Evolutionary conservation across 1,140 invertebrate genomes (phyloP).

Genomic region (Trichonephila clavipes): DNA sequence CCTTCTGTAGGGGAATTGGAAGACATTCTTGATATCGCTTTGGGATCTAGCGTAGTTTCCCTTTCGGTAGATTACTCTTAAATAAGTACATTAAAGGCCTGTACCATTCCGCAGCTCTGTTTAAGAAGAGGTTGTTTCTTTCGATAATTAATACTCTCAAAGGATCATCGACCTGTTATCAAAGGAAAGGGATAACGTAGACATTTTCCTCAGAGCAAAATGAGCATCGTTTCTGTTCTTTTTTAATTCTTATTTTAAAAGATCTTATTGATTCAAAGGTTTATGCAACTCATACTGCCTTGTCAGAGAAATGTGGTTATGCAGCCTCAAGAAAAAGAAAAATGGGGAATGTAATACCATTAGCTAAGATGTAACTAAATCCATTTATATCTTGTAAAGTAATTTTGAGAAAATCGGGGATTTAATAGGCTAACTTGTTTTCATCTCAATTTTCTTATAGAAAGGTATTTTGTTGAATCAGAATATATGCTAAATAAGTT

Average conservation of each 20-base stretch:
- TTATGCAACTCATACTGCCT: neutral
- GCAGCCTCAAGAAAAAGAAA: no score
- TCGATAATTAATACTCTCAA: slow-evolving; percentile 54
- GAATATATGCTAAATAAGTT: neutral
- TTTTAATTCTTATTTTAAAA: neutral
- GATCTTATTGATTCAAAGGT: neutral
- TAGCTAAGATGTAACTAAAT: slow-evolving; percentile 7
- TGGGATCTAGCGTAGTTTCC: neutral
- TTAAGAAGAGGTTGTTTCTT: slow-evolving; percentile 21
- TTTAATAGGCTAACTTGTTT: neutral
- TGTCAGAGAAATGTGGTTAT: neutral
- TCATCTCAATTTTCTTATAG: neutral
- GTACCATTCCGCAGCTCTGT: neutral
- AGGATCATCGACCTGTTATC: slow-evolving; percentile 45
- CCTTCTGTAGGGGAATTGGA: slow-evolving; percentile 24
- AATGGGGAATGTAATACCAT: neutral
- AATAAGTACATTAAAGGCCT: slow-evolving; percentile 38
- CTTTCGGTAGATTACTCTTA: slow-evolving; percentile 46
- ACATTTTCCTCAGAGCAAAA: neutral
- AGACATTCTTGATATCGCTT: slow-evolving; percentile 1
- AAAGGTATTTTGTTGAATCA: neutral
- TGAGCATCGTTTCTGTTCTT: neutral
- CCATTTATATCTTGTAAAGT: neutral
- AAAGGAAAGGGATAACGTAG: neutral
- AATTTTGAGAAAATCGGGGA: neutral